A percentile compares a stretch with the other conserved stretches of the same genome.
These are phyloP conservation scores for Brachystomella parvula DNA, from an alignment of 1,140 invertebrate species.

Conservation along the genomic window DNA sequence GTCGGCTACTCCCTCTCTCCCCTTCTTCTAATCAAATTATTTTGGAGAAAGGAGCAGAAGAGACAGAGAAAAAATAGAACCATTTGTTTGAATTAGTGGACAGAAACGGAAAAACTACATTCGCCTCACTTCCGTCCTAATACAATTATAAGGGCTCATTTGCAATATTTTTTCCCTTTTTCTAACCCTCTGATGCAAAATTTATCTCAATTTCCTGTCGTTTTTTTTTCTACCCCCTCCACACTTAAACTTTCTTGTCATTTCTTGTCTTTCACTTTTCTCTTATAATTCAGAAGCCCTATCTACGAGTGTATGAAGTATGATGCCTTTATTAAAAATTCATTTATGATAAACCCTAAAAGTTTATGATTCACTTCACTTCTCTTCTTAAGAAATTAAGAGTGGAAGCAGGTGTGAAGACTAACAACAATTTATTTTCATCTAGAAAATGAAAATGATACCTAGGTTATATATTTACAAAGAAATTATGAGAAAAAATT, in stretches of 20 bases:
- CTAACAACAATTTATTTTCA: too few relatives aligned
- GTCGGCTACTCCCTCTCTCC: constrained; percentile 13
- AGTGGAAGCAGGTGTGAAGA: too few relatives aligned
- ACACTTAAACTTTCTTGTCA: constrained; percentile 16
- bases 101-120: constrained; percentile 9
- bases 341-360: too few relatives aligned
- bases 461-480: too few relatives aligned
- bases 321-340: too few relatives aligned
- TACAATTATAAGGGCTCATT: constrained; percentile 24
- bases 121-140: constrained; percentile 30
- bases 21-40: constrained; percentile 37
- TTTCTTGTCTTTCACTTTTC: too few relatives aligned
- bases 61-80: constrained; percentile 20
- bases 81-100: constrained; percentile 40
- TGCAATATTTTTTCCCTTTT: constrained; percentile 36
- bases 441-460: too few relatives aligned
- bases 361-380: too few relatives aligned
- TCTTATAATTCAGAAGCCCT: neutral
- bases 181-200: constrained; percentile 38
- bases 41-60: constrained; percentile 23
- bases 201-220: constrained; percentile 35
- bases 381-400: too few relatives aligned
- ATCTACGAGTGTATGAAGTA: too few relatives aligned
- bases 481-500: too few relatives aligned
- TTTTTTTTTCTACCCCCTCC: constrained; percentile 1